Conservation (phyloP, 2,888 invertebrate genomes). For the Eupithecia dodoneata region DNA sequence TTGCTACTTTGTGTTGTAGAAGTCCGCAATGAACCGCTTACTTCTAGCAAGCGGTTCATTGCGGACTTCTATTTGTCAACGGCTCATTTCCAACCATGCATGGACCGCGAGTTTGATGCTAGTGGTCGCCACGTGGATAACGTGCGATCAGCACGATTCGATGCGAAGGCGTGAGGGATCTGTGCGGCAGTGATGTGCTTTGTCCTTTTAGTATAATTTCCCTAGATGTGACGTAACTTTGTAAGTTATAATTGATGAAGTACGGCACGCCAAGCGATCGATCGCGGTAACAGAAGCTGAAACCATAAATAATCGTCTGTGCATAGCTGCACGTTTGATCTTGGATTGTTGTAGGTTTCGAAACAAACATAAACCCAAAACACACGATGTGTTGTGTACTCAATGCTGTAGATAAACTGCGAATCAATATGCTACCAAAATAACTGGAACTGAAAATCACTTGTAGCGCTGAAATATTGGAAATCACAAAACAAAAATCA, state of each 20-base stretch:
- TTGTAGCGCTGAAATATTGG: not conserved
- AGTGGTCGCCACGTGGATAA: too few relatives aligned
- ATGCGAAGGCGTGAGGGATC: not conserved
- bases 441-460: not conserved
- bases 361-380: not conserved
- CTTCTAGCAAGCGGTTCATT: too few relatives aligned
- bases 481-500: not conserved
- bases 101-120: too few relatives aligned
- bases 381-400: not conserved
- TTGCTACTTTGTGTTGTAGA: too few relatives aligned
- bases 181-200: not conserved
- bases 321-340: constrained; percentile 6
- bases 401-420: not conserved
- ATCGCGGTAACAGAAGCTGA: not conserved
- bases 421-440: not conserved
- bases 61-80: too few relatives aligned
- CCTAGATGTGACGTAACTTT: not conserved
- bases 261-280: not conserved
- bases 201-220: not conserved
- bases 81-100: too few relatives aligned
- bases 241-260: not conserved
- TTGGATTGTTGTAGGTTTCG: not conserved
- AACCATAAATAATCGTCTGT: not conserved
- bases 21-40: too few relatives aligned
- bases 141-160: not conserved